phyloP scores from a whole-genome alignment of 2,797 vertebrate species.

The Malurus splendens region DNA sequence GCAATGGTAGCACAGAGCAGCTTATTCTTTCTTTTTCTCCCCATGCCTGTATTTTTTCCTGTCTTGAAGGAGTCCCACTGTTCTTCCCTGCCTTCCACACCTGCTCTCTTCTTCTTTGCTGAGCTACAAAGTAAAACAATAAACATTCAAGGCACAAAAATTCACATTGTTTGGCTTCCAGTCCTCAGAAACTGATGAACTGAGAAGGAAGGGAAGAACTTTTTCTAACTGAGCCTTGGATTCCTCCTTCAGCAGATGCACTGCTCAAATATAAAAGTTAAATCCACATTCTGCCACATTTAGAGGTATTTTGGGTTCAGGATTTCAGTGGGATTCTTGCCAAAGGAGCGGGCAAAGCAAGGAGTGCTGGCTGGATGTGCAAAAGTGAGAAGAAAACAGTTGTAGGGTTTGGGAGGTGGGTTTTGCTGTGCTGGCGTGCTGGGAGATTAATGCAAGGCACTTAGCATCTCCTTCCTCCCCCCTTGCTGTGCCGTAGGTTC shows the following conservation, averaged over 20 bases:
- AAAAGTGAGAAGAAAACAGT: neutral
- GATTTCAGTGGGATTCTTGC: neutral
- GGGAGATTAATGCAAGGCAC: conserved; percentile 27
- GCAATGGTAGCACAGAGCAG: neutral
- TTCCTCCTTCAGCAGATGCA: neutral
- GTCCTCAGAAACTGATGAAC: neutral
- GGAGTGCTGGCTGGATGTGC: neutral
- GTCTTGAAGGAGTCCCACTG: conserved; percentile 51
- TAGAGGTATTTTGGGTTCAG: neutral
- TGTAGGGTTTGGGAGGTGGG: neutral
- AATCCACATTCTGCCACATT: neutral
- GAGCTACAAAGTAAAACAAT: conserved; percentile 35
- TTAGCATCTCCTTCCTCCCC: conserved; percentile 13
- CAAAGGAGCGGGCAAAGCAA: neutral
- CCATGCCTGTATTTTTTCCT: conserved; percentile 30
- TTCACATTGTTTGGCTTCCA: neutral
- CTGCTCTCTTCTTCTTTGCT: conserved; percentile 48
- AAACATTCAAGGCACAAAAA: conserved; percentile 36
- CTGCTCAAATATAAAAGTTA: neutral
- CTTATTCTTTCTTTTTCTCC: conserved; percentile 29
- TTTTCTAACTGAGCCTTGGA: neutral
- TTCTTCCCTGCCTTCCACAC: conserved; percentile 55
- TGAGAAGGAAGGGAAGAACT: neutral
- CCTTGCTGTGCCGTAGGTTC: conserved; percentile 11
- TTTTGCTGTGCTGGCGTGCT: neutral